Conservation (phyloP, 2,797 vertebrate species). For the Varecia variegata region DNA sequence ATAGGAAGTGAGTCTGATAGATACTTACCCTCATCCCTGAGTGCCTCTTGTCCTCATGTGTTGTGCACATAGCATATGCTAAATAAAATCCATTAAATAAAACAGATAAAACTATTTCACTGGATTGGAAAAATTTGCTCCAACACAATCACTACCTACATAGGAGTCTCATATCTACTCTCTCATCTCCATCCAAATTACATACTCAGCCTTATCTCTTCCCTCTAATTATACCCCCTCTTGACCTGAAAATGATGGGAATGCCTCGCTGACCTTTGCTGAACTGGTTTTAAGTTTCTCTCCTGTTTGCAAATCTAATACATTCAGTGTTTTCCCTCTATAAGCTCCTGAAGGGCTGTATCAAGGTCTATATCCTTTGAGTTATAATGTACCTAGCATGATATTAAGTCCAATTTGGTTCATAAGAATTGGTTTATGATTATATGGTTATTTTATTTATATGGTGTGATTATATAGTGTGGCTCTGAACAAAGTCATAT, state of each 20-base stretch:
- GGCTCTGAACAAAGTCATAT: slow-evolving; percentile 65
- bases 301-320: slow-evolving; percentile 63
- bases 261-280: slow-evolving; percentile 69
- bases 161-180: slow-evolving; percentile 56
- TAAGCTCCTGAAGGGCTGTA: slow-evolving; percentile 48
- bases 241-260: slow-evolving; percentile 74
- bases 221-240: slow-evolving; percentile 71
- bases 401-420: slow-evolving; percentile 68
- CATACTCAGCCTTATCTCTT: slow-evolving; percentile 70
- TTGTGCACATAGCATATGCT: neutral
- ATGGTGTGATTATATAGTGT: slow-evolving; percentile 68
- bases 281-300: slow-evolving; percentile 71
- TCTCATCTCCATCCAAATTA: slow-evolving; percentile 75
- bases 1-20: neutral
- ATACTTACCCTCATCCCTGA: neutral
- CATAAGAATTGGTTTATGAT: slow-evolving; percentile 71
- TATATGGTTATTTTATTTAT: slow-evolving; percentile 72
- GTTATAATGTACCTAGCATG: slow-evolving; percentile 51
- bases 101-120: slow-evolving; percentile 27
- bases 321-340: neutral
- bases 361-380: slow-evolving; percentile 64
- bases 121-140: slow-evolving; percentile 50
- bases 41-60: neutral
- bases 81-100: slow-evolving; percentile 43
- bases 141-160: slow-evolving; percentile 40